Evolutionary conservation across 2,888 invertebrate genomes (phyloP).

Genomic region (Ophraella communa): DNA sequence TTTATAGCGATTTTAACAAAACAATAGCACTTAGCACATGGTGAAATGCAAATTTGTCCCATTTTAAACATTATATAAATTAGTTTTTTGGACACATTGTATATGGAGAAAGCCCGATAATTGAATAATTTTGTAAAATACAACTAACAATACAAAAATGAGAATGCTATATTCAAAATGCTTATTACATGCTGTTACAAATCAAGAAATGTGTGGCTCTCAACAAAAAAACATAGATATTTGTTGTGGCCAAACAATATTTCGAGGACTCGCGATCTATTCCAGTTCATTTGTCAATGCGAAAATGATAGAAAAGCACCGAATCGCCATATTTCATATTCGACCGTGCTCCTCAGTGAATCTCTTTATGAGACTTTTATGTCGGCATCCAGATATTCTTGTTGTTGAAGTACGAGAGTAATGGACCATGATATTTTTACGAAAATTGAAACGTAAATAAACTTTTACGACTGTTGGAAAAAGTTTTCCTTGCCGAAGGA

Average conservation of each 20-base stretch:
- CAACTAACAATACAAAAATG: too few species aligned
- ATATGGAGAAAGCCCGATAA: too few species aligned
- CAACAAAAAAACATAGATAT: too few species aligned
- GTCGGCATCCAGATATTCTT: conserved; percentile 54
- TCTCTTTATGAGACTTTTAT: conserved; percentile 57
- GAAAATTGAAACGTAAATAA: conserved; percentile 61
- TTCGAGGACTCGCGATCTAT: conserved; percentile 40
- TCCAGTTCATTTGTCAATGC: conserved; percentile 56
- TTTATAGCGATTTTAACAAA: too few species aligned
- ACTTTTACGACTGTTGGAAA: conserved; percentile 54
- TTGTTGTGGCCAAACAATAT: neutral
- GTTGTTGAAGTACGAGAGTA: conserved; percentile 54
- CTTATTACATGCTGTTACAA: too few species aligned
- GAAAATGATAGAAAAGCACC: conserved; percentile 48
- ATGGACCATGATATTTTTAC: conserved; percentile 59
- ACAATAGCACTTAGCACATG: too few species aligned
- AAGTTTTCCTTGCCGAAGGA: conserved; percentile 36
- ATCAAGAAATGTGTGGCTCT: too few species aligned
- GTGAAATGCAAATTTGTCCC: too few species aligned
- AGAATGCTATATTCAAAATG: too few species aligned
- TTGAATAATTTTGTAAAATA: too few species aligned
- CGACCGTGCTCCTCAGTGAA: conserved; percentile 53
- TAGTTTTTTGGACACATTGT: too few species aligned
- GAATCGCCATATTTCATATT: conserved; percentile 55
- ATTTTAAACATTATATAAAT: too few species aligned